Base-by-base conservation (phyloP, 2,888 invertebrate genomes). In the Parelbella ahira region DNA sequence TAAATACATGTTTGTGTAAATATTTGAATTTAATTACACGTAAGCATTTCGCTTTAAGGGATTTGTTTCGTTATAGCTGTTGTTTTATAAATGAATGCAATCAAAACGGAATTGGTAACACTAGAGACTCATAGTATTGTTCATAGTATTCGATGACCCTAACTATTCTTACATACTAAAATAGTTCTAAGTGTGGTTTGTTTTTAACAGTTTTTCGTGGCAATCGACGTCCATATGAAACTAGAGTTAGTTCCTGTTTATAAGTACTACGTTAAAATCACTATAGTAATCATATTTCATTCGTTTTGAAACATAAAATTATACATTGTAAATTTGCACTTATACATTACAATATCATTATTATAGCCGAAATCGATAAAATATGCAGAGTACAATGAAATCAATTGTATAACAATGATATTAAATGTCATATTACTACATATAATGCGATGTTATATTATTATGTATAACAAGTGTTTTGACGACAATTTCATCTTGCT, bases 1-100 rank as follows among this genome's bases (percentile, higher is more conserved):
- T 19, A 50, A 46, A 51, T 57, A 46, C 51, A 52, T 55, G 53
- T 48, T 47, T 36, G 38, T 70, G 63, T 71, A 71, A 59, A 68
- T 74, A 60, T 54, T 57, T 38, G 48, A 52, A 53, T 50, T 48
- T 54, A 53, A 48, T 49, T 23, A 39, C 2, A 1, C 2, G 7
- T 41, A 32, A 33, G 33, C n/a, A 8, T 11, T 27, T 21, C 10
- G 41, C 19, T 25, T 7, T 41, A 41, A 27, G 25, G 11, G 0
- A n/a, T 18, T 15, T 44, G 45, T 53, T 51, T 50, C 46, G 5
- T 20, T 19, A 9, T 52, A 50, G 21, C 48, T 13, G 6, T 34
- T 34, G n/a, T 12, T 13, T 37, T 37, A 20, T 12, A 36, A 34
- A 12, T 28, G 8, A 19, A 21, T 30, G 42, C 37, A 37, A 37